Percentiles rank a stretch among this genome's conserved stretches.
Evolutionary conservation across 2,113 vertebrate genomes (phyloP).

Genomic region (Ginglymostoma cirratum): DNA sequence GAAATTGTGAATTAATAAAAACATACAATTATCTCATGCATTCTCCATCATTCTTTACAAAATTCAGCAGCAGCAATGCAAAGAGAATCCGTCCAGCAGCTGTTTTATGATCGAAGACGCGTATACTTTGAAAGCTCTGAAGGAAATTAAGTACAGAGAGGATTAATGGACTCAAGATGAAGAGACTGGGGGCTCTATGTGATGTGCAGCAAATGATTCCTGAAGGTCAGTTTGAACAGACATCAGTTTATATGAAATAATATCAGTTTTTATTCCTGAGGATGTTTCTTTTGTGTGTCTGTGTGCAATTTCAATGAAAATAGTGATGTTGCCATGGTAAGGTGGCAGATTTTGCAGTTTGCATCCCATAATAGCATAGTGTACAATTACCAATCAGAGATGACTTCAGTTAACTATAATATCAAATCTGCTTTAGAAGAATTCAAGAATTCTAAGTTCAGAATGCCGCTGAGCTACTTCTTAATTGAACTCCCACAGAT

Average conservation of each 20-base stretch:
- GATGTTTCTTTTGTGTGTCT: not conserved
- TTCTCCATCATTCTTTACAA: not conserved
- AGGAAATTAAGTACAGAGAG: not conserved
- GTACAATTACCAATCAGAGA: not conserved
- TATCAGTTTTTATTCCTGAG: not conserved
- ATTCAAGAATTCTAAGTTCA: not conserved
- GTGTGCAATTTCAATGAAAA: not conserved
- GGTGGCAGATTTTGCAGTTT: not conserved
- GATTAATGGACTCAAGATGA: constrained; percentile 32
- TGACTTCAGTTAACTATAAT: not conserved
- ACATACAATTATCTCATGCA: not conserved
- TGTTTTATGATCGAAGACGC: not conserved
- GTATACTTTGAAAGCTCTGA: constrained; percentile 17
- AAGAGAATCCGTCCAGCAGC: not conserved
- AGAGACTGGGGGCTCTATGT: not conserved
- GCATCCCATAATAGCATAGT: not conserved
- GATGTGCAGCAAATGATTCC: not conserved
- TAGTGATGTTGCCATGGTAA: not conserved
- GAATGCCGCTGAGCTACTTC: not conserved
- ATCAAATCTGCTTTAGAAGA: not conserved
- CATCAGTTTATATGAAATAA: constrained; percentile 21
- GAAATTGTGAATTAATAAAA: not conserved
- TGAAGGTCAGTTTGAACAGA: constrained; percentile 15
- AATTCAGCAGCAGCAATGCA: not conserved
- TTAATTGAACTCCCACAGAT: not conserved